Evolutionary conservation across 2,113 vertebrate species (phyloP), one percentile per base, ranked within the genome.

Genomic region (Passer montanus): DNA sequence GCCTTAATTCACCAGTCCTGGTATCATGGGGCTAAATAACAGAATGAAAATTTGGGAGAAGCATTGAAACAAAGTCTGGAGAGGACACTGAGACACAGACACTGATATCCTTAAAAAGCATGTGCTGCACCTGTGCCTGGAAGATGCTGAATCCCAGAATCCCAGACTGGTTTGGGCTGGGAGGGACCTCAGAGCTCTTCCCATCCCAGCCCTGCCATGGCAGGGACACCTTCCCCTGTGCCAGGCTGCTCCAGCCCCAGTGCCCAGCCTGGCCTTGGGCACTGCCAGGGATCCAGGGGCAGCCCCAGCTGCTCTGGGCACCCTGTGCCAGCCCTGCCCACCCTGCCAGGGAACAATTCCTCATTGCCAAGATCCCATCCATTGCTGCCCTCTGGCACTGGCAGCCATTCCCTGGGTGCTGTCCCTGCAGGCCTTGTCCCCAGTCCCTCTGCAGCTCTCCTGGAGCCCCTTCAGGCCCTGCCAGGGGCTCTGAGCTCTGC

Each of bases 141-240:
- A 58, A 62, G 20, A 72, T 44, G 12, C 43, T 27, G 60, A 52
- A 58, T 14, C 23, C 5, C 33, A 66, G 19, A 89, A 58, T 7
- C 13, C 43, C 52, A 50, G 24, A 5, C 5, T 56, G 75, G 30
- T 1, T 4, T 35, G 58, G 58, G 2, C 22, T 22, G 55, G 55
- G 21, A 22, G 4, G 7, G 15, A 49, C 15, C 22, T 35, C 0
- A 33, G 6, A 49, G 16, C 9, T 5, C 58, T 35, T 0, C 0
- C 1, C 10, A 26, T 7, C 2, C 73, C 37, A 35, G 0, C 60
- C 46, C 53, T 12, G 46, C 44, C 66, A 30, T 27, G 56, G 47
- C 56, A 79, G 85, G 75, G 75, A n/a, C 85, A 41, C 49, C 75
- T 79, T 0, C 75, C 85, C 31, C n/a, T n/a, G 49, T 12, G 8